These are phyloP conservation scores for Polypterus bichir DNA, from an alignment of 2,113 vertebrate species.

Conservation along the genomic window DNA sequence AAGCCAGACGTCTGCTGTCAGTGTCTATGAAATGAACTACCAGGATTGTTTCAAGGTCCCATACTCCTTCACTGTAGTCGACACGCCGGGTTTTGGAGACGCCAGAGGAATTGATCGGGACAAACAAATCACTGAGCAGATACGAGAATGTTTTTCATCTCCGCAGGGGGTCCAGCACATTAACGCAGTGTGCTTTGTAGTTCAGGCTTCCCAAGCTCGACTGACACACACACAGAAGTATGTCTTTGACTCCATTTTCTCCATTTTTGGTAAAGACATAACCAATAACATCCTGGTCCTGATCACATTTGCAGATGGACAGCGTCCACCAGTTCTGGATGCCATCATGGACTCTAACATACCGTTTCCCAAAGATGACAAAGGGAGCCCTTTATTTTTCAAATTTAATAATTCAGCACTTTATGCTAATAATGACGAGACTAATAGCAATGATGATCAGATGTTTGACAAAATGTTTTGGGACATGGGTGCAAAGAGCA, in stretches of 20 bases:
- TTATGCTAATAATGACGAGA: neutral
- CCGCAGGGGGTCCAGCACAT: slow-evolving; percentile 8
- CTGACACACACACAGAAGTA: neutral
- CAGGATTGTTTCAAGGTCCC: slow-evolving; percentile 9
- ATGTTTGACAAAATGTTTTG: slow-evolving; percentile 1
- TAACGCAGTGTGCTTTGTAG: slow-evolving; percentile 3
- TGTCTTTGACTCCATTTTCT: neutral
- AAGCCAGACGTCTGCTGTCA: slow-evolving; percentile 18
- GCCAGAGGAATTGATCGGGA: slow-evolving; percentile 15
- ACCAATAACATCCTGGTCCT: neutral
- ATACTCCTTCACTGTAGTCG: slow-evolving; percentile 22
- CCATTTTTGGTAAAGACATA: slow-evolving; percentile 2
- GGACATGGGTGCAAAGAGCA: neutral
- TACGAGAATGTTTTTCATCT: slow-evolving; percentile 10
- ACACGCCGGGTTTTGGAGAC: slow-evolving; percentile 24
- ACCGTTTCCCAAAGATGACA: neutral
- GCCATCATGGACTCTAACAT: neutral
- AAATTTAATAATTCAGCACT: slow-evolving; percentile 1
- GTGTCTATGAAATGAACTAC: slow-evolving; percentile 12
- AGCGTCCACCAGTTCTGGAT: neutral
- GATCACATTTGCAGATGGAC: neutral
- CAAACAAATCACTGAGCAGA: slow-evolving; percentile 3
- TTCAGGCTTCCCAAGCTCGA: neutral
- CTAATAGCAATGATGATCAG: neutral
- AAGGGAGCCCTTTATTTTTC: neutral